These are phyloP conservation scores for Setipinna tenuifilis DNA, from an alignment of 2,797 vertebrate species.

Conservation along the genomic window DNA sequence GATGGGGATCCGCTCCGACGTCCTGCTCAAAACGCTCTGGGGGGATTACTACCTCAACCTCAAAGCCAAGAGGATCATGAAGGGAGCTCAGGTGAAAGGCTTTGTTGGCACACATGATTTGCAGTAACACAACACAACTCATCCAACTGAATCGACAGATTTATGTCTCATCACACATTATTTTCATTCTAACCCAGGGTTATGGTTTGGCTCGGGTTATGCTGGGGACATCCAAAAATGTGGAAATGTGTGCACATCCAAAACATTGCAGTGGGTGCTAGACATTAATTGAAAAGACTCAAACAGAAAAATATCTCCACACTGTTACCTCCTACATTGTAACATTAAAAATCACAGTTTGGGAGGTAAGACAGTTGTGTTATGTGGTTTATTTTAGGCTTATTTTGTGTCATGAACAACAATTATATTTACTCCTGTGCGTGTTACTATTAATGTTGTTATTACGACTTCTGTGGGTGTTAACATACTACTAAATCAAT, in stretches of 20 bases:
- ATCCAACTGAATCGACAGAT: background rate
- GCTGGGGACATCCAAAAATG: too few species aligned
- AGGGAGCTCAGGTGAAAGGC: slow-evolving; percentile 86
- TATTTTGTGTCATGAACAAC: background rate
- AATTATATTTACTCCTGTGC: background rate
- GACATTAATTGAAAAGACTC: too few species aligned
- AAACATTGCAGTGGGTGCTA: too few species aligned
- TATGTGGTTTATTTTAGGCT: background rate
- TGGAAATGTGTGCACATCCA: too few species aligned
- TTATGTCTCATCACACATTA: background rate
- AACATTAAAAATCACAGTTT: too few species aligned
- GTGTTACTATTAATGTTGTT: background rate
- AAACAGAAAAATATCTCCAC: too few species aligned
- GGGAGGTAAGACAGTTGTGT: too few species aligned
- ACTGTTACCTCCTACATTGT: too few species aligned
- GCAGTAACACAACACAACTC: background rate
- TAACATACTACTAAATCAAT: too few species aligned
- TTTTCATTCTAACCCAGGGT: background rate
- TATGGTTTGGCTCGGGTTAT: background rate
- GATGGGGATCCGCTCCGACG: slow-evolving; percentile 84
- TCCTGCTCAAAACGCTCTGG: slow-evolving; percentile 93
- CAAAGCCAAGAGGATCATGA: slow-evolving; percentile 96
- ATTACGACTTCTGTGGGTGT: too few species aligned
- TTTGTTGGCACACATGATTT: background rate
- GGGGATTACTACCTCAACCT: slow-evolving; percentile 92